phyloP scores from a whole-genome alignment of 2,797 vertebrate genomes.

The Acanthurus lineatus region DNA sequence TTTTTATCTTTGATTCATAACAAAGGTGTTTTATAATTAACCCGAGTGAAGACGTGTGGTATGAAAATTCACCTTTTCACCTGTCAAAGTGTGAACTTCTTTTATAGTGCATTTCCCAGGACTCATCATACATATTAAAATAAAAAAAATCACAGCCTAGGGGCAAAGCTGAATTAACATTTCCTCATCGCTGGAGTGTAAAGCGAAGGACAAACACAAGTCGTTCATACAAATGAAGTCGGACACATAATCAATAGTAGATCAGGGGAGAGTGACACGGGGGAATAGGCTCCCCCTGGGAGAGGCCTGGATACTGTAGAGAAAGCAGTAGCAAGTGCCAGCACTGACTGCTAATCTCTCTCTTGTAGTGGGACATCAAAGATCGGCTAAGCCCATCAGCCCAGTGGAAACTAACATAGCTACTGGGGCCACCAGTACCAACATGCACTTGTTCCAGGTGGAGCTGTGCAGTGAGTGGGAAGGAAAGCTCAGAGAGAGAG shows the following conservation, averaged over 20 bases:
- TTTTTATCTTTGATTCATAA: slow-evolving; percentile 31
- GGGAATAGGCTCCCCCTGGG: slow-evolving; percentile 50
- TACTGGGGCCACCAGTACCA: slow-evolving; percentile 90
- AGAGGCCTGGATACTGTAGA: slow-evolving; percentile 45
- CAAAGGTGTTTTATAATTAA: slow-evolving; percentile 26
- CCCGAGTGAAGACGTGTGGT: neutral
- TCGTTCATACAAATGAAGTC: slow-evolving; percentile 47
- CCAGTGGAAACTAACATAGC: slow-evolving; percentile 87
- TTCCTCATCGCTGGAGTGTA: slow-evolving; percentile 40
- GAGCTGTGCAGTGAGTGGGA: slow-evolving; percentile 42
- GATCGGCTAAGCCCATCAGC: slow-evolving; percentile 89
- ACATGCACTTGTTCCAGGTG: slow-evolving; percentile 83
- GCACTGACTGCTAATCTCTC: slow-evolving; percentile 89
- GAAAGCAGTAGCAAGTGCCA: slow-evolving; percentile 32
- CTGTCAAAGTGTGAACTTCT: slow-evolving; percentile 10
- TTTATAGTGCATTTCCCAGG: slow-evolving; percentile 2
- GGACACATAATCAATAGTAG: slow-evolving; percentile 67
- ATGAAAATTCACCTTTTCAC: slow-evolving; percentile 25
- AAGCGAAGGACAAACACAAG: slow-evolving; percentile 45
- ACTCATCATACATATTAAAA: neutral
- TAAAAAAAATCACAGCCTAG: slow-evolving; percentile 19
- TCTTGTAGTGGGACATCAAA: slow-evolving; percentile 87
- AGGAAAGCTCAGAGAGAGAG: slow-evolving; percentile 27
- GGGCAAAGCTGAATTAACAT: slow-evolving; percentile 47
- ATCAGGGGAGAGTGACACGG: slow-evolving; percentile 36